Evolutionary conservation across 2,888 invertebrate genomes (phyloP), one percentile per base, ranked within the genome.

Genomic region (Willowsia nigromaculata): DNA sequence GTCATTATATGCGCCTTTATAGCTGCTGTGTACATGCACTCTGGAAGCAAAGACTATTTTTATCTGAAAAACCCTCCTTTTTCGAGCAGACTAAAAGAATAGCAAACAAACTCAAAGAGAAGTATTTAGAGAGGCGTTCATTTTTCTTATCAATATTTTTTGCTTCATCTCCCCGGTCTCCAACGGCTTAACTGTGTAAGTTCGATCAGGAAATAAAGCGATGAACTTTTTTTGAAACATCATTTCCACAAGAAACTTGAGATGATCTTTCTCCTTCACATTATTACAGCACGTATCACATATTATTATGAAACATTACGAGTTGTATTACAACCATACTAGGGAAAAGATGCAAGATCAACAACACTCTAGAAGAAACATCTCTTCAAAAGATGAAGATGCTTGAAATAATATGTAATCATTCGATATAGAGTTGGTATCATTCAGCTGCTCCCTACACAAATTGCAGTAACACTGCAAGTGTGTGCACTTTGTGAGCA

Each of bases 291-390:
- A 53, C 53, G 53, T 53, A 18, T 53, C 1, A 9, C 53, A 53
- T 53, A 53, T 53, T 53, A 18, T 22, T 53, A 18, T 53, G 53
- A 62, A 62, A 62, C 30, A 62, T 30, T 62, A 62, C 30, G 15
- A 62, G 62, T 13, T 2, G 30, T 3, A 62, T 33, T 33, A 62
- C 62, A 62, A 33, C 4, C 59, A 11, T 15, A 15, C 33, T 15
- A 0, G 30, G 62, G n/a, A 62, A 62, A 62, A 33, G 30, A 62
- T 62, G 62, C 30, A 62, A 62, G 62, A 62, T 62, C 62, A 62
- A 62, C 30, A 62, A 30, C 62, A 62, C 62, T 62, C 22, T 6
- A 27, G 6, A 9, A 62, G 11, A 4, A 62, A 7, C 27, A 27
- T 7, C 25, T 62, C 33, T 62, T 62, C 30, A 62, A 62, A 30